phyloP scores from a whole-genome alignment of 2,113 vertebrate species.

The Gasterosteus aculeatus region DNA sequence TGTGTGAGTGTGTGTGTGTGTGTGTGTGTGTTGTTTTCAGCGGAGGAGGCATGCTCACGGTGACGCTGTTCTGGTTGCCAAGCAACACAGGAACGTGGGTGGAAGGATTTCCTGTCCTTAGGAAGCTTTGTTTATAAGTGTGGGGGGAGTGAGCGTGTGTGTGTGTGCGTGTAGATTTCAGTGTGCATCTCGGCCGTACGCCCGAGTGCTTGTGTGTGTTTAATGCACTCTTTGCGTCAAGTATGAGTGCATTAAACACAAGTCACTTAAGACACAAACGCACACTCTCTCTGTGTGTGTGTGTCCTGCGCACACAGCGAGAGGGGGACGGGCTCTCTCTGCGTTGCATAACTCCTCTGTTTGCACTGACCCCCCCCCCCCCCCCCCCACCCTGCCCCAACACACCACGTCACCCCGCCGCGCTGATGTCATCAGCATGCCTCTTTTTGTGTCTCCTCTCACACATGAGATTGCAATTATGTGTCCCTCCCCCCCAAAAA shows the following conservation, averaged over 20 bases:
- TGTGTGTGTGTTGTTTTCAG: constrained; percentile 54
- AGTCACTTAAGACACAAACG: constrained; percentile 55
- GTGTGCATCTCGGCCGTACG: constrained; percentile 47
- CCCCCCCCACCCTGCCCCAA: constrained; percentile 51
- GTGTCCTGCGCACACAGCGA: neutral
- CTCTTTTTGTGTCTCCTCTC: constrained; percentile 50
- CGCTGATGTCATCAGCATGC: constrained; percentile 69
- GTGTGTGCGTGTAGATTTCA: constrained; percentile 25
- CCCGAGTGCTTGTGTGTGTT: constrained; percentile 58
- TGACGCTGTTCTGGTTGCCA: constrained; percentile 75
- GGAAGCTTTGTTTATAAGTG: constrained; percentile 76
- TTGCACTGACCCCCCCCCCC: constrained; percentile 41
- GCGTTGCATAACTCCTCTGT: constrained; percentile 68
- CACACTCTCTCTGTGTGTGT: constrained; percentile 7
- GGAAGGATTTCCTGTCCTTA: constrained; percentile 82
- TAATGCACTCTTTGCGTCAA: constrained; percentile 58
- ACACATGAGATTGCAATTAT: constrained; percentile 74
- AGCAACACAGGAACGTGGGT: constrained; percentile 78
- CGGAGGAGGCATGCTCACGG: constrained; percentile 66
- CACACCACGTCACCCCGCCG: constrained; percentile 48
- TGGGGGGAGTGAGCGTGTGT: constrained; percentile 6
- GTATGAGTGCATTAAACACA: constrained; percentile 52
- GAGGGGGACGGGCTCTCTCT: constrained; percentile 39
- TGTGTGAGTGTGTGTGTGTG: constrained; percentile 7
- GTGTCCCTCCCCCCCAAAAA: constrained; percentile 44